Base-by-base conservation (phyloP, 2,797 vertebrate genomes). In the Mustela erminea region DNA sequence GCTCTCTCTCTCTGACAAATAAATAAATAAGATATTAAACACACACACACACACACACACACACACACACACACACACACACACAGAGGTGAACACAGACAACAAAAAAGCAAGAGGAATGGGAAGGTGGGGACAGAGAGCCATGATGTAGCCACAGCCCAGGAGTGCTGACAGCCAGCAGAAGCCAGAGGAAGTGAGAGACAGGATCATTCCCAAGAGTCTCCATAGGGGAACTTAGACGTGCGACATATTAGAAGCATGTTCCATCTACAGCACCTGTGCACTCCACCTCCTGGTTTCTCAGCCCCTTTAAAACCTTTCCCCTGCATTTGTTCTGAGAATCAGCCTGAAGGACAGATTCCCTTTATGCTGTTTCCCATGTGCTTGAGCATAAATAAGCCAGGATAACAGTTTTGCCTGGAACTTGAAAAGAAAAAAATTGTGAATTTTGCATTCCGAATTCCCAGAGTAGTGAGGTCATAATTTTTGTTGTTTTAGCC, bases 131-230 rank as follows among this genome's bases (percentile, higher is more conserved):
- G 66, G 41, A 14, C 54, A 43, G 46, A 49, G 18, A 14, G 21
- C 12, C 1, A 29, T 7, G 11, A 35, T 3, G 5, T 1, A 6
- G 35, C 38, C 60, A 0, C 18, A 46, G n/a, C 75, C 60, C 46
- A 6, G 23, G 38, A 25, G 20, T 49, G 25, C 23, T 58, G 72
- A 49, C 20, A 58, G n/a, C 43, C 14, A 1, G 38, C 29, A 4
- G 54, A 27, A 38, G 7, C 3, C 46, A 46, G 15, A 54, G 54
- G 52, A 62, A 25, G 0, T 2, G 15, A 41, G 56, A 20, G 20
- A 12, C 23, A 20, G 18, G 18, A 5, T 20, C 15, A 11, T 43
- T 9, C 49, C 38, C 3, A 15, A 27, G 7, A 35, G 1, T 7
- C 41, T 21, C 38, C 25, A 11, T 0, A 52, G 15, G 68, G 49